Evolutionary conservation across 1,140 invertebrate species (phyloP), one percentile per base, ranked within the genome.

Genomic region (Nixonia krombeini): DNA sequence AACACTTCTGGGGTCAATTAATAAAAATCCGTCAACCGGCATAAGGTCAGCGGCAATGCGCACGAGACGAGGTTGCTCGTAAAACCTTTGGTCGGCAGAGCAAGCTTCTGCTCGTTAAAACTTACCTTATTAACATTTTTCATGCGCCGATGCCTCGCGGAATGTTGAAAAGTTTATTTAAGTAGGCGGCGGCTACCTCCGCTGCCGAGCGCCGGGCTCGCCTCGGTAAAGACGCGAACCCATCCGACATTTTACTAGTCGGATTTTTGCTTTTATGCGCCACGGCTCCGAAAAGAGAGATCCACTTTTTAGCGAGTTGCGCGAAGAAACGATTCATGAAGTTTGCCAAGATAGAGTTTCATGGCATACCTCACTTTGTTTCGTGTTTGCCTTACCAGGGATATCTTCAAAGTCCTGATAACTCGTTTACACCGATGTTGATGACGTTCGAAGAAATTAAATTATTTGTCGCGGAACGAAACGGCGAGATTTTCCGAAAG

Each of bases 71-170:
- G 33, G 17, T n/a, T 23, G 17, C 33, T 42, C 16, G 18, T 26
- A 21, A 21, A 45, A 55, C 41, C 41, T 29, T 52, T 52, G 33
- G 44, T 26, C 38, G 49, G 53, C 46, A 64, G 47, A 52, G 59
- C 45, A 53, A 57, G 45, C 55, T 67, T 71, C 64, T 69, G 61
- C 79, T 81, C 76, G 75, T 82, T 82, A 81, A 81, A 83, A 81
- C 79, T 81, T 83, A 73, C 65, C 78, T 81, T 81, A 81, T 83
- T 83, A 82, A 83, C 74, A 82, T 81, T 81, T 81, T 81, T 82
- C 79, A 80, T 79, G 72, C 74, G 45, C 77, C 66, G 68, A 80
- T 80, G 76, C 79, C 76, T 82, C 58, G 65, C 62, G 63, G 65
- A 82, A 76, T 73, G 70, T 70, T 62, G 62, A 57, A 59, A 82